These are phyloP conservation scores for Passer domesticus DNA, from an alignment of 2,113 vertebrate species.

Conservation along the genomic window DNA sequence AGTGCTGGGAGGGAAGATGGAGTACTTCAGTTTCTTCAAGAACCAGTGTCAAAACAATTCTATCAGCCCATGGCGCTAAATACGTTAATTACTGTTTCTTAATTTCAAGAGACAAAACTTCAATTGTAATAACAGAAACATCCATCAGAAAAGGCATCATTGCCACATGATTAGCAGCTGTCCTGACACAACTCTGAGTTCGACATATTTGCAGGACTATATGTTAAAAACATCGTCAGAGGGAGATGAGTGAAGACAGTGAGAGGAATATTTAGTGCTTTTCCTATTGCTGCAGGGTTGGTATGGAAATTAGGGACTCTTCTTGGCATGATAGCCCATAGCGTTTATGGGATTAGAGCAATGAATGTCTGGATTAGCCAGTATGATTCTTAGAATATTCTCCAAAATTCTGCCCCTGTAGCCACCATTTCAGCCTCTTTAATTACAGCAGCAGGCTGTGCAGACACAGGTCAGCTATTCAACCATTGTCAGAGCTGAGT, in stretches of 20 bases:
- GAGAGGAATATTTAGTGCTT: neutral
- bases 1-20: neutral
- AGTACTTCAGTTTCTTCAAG: neutral
- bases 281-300: constrained; percentile 2
- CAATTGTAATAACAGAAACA: constrained; percentile 49
- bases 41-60: constrained; percentile 64
- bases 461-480: neutral
- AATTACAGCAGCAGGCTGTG: neutral
- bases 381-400: neutral
- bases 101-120: constrained; percentile 74
- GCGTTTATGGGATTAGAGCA: neutral
- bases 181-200: constrained; percentile 36
- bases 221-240: neutral
- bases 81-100: constrained; percentile 66
- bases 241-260: neutral
- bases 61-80: constrained; percentile 54
- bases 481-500: neutral
- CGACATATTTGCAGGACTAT: neutral
- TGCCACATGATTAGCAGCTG: constrained; percentile 34
- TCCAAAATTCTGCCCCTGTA: neutral
- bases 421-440: neutral
- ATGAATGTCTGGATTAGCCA: neutral
- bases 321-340: neutral
- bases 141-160: constrained; percentile 38
- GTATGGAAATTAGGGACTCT: constrained; percentile 18